phyloP scores from a whole-genome alignment of 1,140 invertebrate species.

The Leguminivora glycinivorella region DNA sequence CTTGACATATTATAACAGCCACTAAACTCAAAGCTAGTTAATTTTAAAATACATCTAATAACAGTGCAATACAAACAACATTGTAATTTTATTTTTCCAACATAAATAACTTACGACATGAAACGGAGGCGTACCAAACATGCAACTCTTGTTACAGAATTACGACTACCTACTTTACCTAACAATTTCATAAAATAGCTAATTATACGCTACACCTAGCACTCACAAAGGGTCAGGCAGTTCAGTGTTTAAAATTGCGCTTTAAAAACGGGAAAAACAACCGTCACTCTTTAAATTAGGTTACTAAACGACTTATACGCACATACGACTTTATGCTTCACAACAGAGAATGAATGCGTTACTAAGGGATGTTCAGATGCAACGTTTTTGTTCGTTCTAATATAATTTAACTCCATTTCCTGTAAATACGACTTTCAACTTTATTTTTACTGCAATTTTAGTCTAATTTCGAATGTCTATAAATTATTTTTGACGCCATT shows the following conservation, averaged over 20 bases:
- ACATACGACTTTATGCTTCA: conserved; percentile 41
- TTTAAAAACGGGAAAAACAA: conserved; percentile 24
- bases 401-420: conserved; percentile 34
- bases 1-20: not conserved
- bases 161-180: conserved; percentile 54
- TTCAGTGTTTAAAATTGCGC: conserved; percentile 37
- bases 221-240: conserved; percentile 65
- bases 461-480: conserved; percentile 30
- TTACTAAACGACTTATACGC: conserved; percentile 31
- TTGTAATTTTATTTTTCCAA: conserved; percentile 19
- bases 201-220: conserved; percentile 72
- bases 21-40: conserved; percentile 1
- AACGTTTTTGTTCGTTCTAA: conserved; percentile 42
- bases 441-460: conserved; percentile 30
- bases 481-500: conserved; percentile 29
- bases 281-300: not conserved
- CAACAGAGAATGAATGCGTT: conserved; percentile 59
- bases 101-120: conserved; percentile 10
- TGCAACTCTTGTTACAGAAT: conserved; percentile 17
- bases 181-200: conserved; percentile 74
- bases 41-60: conserved; percentile 18
- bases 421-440: conserved; percentile 36
- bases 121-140: conserved; percentile 10
- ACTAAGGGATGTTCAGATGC: conserved; percentile 77
- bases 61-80: conserved; percentile 12